These are phyloP conservation scores for Oeneis ivallda DNA, from an alignment of 2,888 invertebrate genomes.

Conservation along the genomic window DNA sequence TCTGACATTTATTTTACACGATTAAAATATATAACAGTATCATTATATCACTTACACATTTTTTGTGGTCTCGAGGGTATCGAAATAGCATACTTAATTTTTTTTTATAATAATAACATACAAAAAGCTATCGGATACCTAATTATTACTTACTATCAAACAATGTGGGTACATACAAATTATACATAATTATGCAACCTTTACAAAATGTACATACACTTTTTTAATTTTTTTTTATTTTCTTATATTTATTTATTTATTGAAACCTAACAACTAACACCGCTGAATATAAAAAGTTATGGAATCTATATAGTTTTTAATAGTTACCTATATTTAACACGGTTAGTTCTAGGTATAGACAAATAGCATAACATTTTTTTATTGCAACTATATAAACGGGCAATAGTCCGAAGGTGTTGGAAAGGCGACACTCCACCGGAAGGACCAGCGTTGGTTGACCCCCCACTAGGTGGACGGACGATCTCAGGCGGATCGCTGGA, in stretches of 20 bases:
- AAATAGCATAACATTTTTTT: constrained; percentile 14
- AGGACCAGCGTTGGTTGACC: too few relatives aligned
- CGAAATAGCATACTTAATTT: constrained; percentile 24
- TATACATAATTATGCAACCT: constrained; percentile 49
- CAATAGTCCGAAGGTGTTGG: too few relatives aligned
- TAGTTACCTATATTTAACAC: constrained; percentile 40
- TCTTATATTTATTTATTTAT: constrained; percentile 13
- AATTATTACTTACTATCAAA: constrained; percentile 16
- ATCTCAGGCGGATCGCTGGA: too few relatives aligned
- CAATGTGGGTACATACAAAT: constrained; percentile 38
- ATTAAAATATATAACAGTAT: constrained; percentile 65
- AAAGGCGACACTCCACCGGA: too few relatives aligned
- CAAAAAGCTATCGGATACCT: constrained; percentile 50
- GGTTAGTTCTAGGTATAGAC: constrained; percentile 19
- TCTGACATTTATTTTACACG: constrained; percentile 71
- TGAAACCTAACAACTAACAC: constrained; percentile 49
- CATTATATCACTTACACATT: constrained; percentile 57
- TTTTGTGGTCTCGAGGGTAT: constrained; percentile 49
- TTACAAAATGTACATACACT: constrained; percentile 75
- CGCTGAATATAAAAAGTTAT: constrained; percentile 65
- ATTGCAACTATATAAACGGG: neutral
- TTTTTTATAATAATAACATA: constrained; percentile 49
- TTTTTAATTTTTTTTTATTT: constrained; percentile 39
- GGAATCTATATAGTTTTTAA: constrained; percentile 57
- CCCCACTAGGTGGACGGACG: too few relatives aligned